Conservation (phyloP, 2,113 vertebrate genomes). For the Nyctereutes procyonoides region DNA sequence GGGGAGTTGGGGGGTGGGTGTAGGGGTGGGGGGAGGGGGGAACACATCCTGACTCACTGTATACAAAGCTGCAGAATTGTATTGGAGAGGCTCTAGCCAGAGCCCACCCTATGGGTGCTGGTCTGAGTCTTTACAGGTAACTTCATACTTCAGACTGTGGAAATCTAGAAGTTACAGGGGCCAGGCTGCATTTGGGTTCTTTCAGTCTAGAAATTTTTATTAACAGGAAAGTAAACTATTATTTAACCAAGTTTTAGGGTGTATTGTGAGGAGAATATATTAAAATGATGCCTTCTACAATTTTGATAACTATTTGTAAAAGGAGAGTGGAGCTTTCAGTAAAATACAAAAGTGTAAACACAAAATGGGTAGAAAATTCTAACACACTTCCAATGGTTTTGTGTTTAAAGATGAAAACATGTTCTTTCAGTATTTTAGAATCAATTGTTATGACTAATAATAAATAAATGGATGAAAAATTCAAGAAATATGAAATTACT, state of each 20-base stretch:
- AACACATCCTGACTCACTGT: too few species aligned
- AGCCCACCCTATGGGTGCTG: rapidly evolving
- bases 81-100: rapidly evolving
- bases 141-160: neutral
- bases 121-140: neutral
- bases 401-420: conserved; percentile 10
- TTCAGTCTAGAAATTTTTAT: neutral
- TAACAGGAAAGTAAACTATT: neutral
- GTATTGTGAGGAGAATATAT: neutral
- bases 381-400: neutral
- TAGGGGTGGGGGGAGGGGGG: too few species aligned
- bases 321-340: neutral
- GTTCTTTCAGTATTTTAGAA: neutral
- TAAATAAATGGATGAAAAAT: neutral
- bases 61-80: neutral
- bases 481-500: neutral
- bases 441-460: neutral
- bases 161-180: neutral
- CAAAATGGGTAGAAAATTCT: neutral
- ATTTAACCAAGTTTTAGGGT: neutral
- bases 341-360: neutral
- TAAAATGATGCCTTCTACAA: neutral
- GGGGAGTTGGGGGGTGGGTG: too few species aligned
- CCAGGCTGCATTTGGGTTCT: neutral
- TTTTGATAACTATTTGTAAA: neutral